These are phyloP conservation scores for Megaceryle maxima DNA, from an alignment of 2,113 vertebrate species.

Conservation along the genomic window DNA sequence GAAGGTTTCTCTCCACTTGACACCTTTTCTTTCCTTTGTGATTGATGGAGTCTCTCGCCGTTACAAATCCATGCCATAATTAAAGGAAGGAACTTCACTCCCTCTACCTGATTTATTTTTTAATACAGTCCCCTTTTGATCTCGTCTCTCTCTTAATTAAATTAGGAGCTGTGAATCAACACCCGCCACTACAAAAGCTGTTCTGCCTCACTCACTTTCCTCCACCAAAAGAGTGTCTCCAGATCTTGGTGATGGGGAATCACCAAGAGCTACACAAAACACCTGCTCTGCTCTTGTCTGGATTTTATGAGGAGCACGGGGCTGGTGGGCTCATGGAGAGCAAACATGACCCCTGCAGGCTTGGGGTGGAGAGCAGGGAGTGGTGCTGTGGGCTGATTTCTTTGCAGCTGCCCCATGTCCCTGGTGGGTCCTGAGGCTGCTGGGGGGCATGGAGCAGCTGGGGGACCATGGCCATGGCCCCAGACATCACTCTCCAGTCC, in stretches of 20 bases:
- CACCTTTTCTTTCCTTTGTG: slow-evolving; percentile 6
- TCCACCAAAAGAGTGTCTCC: background rate
- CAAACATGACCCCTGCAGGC: fast-evolving
- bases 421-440: background rate
- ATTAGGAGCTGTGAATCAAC: background rate
- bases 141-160: slow-evolving; percentile 24
- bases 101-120: slow-evolving; percentile 41
- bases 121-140: slow-evolving; percentile 39
- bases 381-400: background rate
- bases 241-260: background rate
- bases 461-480: no score
- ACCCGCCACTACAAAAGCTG: background rate
- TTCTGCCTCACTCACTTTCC: background rate
- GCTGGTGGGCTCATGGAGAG: fast-evolving
- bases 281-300: background rate
- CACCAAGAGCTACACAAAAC: fast-evolving
- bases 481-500: background rate
- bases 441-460: background rate
- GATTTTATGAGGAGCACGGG: background rate
- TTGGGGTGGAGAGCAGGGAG: background rate
- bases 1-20: background rate
- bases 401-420: background rate
- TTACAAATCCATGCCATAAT: slow-evolving; percentile 5
- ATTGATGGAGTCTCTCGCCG: background rate
- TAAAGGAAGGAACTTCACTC: slow-evolving; percentile 32